Evolutionary conservation across 2,797 vertebrate genomes (phyloP).

Genomic region (Avahi laniger): DNA sequence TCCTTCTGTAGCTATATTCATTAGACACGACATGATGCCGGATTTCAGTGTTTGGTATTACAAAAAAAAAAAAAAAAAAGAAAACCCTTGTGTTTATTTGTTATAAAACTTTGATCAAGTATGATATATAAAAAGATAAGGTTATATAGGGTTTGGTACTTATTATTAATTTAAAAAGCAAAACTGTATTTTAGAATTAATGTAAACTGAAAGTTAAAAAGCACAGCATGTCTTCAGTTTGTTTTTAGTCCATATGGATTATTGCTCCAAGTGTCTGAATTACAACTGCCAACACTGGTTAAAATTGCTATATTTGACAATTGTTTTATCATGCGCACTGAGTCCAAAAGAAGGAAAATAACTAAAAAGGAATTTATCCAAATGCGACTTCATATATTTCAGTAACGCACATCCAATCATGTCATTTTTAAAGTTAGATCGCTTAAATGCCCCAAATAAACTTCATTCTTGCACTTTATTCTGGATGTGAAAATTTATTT

Average conservation of each 20-base stretch:
- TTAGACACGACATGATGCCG: neutral
- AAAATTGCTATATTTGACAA: slow-evolving; percentile 19
- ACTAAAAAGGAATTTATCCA: slow-evolving; percentile 48
- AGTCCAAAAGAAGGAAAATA: slow-evolving; percentile 67
- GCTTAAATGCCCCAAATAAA: neutral
- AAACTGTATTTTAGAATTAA: slow-evolving; percentile 47
- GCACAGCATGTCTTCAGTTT: slow-evolving; percentile 12
- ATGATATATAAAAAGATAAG: neutral
- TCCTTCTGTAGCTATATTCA: slow-evolving; percentile 30
- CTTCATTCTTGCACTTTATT: neutral
- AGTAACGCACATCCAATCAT: neutral
- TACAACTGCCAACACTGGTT: slow-evolving; percentile 57
- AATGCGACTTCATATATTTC: slow-evolving; percentile 36
- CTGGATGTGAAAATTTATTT: neutral
- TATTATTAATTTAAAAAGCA: neutral
- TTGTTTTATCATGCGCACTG: slow-evolving; percentile 53
- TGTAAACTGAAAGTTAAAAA: slow-evolving; percentile 39
- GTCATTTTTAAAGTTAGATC: neutral
- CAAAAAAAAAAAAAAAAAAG: neutral
- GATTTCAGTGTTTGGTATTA: neutral
- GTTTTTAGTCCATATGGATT: slow-evolving; percentile 16
- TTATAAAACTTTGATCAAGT: neutral
- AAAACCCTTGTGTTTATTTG: slow-evolving; percentile 5
- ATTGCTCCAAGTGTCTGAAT: neutral
- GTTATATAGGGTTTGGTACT: neutral